Evolutionary conservation across 1,140 invertebrate genomes (phyloP).

Genomic region (Popillia japonica): DNA sequence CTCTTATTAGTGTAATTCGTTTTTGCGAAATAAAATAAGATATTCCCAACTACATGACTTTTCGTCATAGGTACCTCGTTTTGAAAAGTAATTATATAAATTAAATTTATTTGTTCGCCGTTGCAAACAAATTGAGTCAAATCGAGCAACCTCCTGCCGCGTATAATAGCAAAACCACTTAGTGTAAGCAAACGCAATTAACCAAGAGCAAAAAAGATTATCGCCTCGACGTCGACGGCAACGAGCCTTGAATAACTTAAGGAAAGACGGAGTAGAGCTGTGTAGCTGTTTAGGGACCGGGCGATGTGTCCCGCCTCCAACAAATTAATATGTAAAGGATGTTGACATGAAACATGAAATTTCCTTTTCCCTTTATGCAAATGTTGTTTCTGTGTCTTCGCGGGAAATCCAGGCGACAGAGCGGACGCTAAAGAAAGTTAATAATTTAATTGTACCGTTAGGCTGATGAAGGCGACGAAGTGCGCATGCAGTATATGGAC

Average conservation of each 20-base stretch:
- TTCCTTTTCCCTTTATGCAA: conserved; percentile 33
- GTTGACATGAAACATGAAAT: conserved; percentile 39
- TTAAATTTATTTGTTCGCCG: conserved; percentile 26
- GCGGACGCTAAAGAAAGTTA: conserved; percentile 17
- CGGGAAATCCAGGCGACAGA: conserved; percentile 20
- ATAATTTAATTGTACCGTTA: conserved; percentile 13
- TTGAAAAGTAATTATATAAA: conserved; percentile 35
- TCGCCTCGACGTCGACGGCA: conserved; percentile 5
- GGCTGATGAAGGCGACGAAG: background rate
- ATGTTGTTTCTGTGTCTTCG: conserved; percentile 27
- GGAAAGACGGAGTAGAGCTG: background rate
- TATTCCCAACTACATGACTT: background rate
- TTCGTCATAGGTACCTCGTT: background rate
- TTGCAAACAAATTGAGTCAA: conserved; percentile 27
- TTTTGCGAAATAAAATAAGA: no score
- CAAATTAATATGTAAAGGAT: conserved; percentile 39
- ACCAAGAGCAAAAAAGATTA: conserved; percentile 32
- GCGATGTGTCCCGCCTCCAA: background rate
- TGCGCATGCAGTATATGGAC: background rate
- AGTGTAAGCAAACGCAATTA: conserved; percentile 35
- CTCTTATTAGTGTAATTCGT: no score
- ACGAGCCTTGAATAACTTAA: conserved; percentile 26
- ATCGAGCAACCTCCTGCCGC: conserved; percentile 6
- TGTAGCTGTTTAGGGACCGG: conserved; percentile 10
- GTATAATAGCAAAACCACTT: conserved; percentile 32